These are phyloP conservation scores for Thryonomys swinderianus DNA, from an alignment of 2,113 vertebrate species.

Conservation along the genomic window DNA sequence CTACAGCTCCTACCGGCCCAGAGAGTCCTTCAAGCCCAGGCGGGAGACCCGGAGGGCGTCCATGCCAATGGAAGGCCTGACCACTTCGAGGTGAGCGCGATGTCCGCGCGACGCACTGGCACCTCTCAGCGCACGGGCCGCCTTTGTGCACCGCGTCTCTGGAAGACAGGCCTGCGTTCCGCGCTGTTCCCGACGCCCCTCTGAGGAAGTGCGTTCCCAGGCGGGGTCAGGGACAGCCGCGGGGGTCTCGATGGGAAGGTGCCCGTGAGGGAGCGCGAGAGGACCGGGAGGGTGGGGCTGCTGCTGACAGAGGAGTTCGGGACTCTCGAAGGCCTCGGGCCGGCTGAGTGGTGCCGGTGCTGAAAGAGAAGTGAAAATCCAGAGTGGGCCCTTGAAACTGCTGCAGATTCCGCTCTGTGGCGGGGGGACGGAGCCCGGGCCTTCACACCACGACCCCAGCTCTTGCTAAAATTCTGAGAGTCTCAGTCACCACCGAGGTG, in stretches of 20 bases:
- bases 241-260: background rate
- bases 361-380: background rate
- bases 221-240: background rate
- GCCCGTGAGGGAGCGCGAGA: background rate
- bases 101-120: too few relatives aligned
- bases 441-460: background rate
- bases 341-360: background rate
- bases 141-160: background rate
- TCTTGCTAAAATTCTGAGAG: background rate
- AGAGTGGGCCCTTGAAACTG: background rate
- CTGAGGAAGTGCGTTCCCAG: too few relatives aligned
- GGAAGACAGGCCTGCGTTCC: background rate
- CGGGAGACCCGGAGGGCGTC: background rate
- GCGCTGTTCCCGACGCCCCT: background rate
- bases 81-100: slow-evolving; percentile 79
- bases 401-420: background rate
- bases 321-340: background rate
- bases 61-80: slow-evolving; percentile 80
- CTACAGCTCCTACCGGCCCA: slow-evolving; percentile 69
- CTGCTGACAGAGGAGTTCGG: background rate
- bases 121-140: too few relatives aligned
- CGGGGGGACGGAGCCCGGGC: background rate
- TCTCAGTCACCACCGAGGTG: background rate
- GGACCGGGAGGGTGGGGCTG: background rate
- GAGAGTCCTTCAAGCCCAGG: slow-evolving; percentile 81